Conservation (phyloP, 2,888 invertebrate genomes). For the Trachelus stipa region DNA sequence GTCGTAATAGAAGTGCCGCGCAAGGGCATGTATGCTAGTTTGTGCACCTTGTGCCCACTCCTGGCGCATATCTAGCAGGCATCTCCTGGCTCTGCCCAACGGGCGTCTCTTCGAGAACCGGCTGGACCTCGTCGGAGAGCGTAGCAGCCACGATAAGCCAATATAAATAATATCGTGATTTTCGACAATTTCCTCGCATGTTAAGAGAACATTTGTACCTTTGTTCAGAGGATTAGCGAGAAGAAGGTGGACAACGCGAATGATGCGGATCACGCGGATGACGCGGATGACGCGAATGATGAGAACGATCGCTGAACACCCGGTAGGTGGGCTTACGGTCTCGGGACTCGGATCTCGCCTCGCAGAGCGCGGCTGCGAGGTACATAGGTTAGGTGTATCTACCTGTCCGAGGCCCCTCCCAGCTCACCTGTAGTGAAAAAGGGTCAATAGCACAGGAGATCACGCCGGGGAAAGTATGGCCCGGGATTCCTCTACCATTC, state of each 20-base stretch:
- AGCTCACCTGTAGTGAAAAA: slow-evolving; percentile 58
- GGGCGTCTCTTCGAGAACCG: slow-evolving; percentile 34
- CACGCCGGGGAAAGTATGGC: slow-evolving; percentile 43
- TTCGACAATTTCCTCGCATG: too few relatives aligned
- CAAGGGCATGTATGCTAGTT: slow-evolving; percentile 45
- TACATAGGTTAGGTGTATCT: slow-evolving; percentile 46
- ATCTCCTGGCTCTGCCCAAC: slow-evolving; percentile 33
- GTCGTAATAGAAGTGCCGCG: slow-evolving; percentile 39
- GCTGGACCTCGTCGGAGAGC: too few relatives aligned
- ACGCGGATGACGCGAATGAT: too few relatives aligned
- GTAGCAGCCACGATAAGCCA: too few relatives aligned
- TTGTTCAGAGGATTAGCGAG: too few relatives aligned
- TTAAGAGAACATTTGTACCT: too few relatives aligned
- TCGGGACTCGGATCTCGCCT: background rate
- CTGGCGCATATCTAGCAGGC: slow-evolving; percentile 40
- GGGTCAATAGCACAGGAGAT: slow-evolving; percentile 56
- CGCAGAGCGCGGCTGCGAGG: slow-evolving; percentile 35
- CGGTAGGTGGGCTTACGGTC: slow-evolving; percentile 29
- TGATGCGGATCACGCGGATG: too few relatives aligned
- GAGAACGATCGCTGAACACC: slow-evolving; percentile 31
- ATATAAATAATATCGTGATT: too few relatives aligned
- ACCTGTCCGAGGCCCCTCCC: slow-evolving; percentile 52
- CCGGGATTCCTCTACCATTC: slow-evolving; percentile 28
- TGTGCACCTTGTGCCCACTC: slow-evolving; percentile 46
- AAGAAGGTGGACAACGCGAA: too few relatives aligned